Conservation (phyloP, 2,797 vertebrate species). For the Macropus fuliginosus region DNA sequence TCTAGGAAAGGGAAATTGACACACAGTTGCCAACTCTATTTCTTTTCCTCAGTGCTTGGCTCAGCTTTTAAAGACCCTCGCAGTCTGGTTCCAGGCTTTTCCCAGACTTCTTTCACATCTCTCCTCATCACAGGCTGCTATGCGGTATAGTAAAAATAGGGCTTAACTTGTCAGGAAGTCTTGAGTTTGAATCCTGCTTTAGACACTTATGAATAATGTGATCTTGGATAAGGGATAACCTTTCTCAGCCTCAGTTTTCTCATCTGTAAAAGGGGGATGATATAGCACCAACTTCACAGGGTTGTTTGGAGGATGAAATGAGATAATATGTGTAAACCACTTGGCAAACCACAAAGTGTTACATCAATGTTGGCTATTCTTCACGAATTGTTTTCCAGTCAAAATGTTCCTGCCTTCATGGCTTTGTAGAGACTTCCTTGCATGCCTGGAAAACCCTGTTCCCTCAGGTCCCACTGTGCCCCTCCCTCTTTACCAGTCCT, state of each 20-base stretch:
- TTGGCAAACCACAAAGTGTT: not conserved
- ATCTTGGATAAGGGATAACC: not conserved
- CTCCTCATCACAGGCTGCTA: not conserved
- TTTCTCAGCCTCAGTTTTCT: not conserved
- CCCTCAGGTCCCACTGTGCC: not conserved
- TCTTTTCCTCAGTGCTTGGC: not conserved
- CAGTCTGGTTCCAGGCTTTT: not conserved
- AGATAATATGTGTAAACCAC: not conserved
- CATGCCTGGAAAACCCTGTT: not conserved
- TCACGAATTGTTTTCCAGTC: not conserved
- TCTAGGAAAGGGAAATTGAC: not conserved
- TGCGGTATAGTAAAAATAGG: not conserved
- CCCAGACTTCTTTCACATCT: not conserved
- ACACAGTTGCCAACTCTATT: slow-evolving; percentile 22
- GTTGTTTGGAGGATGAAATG: not conserved
- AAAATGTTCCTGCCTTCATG: not conserved
- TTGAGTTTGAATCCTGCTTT: not conserved
- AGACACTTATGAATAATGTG: not conserved
- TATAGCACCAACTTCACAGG: not conserved
- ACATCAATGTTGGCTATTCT: not conserved
- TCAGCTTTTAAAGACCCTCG: not conserved
- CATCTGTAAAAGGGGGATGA: not conserved
- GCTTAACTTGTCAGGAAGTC: not conserved
- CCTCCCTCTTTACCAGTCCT: not conserved
- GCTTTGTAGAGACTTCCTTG: not conserved